A percentile compares a stretch with the other conserved stretches of the same genome.
phyloP scores from a whole-genome alignment of 2,113 vertebrate species.

The Glaucomys volans region DNA sequence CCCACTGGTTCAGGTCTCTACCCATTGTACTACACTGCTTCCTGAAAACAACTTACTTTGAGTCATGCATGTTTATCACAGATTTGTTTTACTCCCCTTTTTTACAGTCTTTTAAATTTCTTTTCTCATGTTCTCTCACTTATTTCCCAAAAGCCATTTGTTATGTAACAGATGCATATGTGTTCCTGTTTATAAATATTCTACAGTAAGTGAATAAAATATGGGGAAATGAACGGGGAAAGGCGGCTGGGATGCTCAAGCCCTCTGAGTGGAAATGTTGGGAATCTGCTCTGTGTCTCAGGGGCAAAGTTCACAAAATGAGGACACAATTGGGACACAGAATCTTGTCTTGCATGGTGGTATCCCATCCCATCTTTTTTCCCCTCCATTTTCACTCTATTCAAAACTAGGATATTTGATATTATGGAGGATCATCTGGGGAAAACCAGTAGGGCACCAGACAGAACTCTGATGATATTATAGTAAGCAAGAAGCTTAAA shows the following conservation, averaged over 20 bases:
- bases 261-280: neutral
- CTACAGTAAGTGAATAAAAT: slow-evolving; percentile 71
- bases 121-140: slow-evolving; percentile 71
- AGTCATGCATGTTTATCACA: slow-evolving; percentile 53
- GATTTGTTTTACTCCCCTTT: slow-evolving; percentile 59
- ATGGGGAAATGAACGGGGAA: neutral
- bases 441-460: neutral
- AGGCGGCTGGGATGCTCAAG: neutral
- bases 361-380: neutral
- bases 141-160: slow-evolving; percentile 79
- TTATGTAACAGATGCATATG: slow-evolving; percentile 78
- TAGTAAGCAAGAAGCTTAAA: slow-evolving; percentile 72
- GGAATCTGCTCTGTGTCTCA: neutral
- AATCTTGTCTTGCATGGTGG: neutral
- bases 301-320: neutral
- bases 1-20: neutral
- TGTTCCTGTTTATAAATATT: slow-evolving; percentile 75
- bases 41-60: neutral
- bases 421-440: slow-evolving; percentile 40
- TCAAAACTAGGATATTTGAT: neutral
- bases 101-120: slow-evolving; percentile 68
- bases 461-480: slow-evolving; percentile 55
- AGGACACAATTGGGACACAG: neutral
- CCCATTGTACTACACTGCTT: neutral
- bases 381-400: neutral